Evolutionary conservation across 2,888 invertebrate species (phyloP), one percentile per base, ranked within the genome.

Genomic region (Gymnoscelis rufifasciata): DNA sequence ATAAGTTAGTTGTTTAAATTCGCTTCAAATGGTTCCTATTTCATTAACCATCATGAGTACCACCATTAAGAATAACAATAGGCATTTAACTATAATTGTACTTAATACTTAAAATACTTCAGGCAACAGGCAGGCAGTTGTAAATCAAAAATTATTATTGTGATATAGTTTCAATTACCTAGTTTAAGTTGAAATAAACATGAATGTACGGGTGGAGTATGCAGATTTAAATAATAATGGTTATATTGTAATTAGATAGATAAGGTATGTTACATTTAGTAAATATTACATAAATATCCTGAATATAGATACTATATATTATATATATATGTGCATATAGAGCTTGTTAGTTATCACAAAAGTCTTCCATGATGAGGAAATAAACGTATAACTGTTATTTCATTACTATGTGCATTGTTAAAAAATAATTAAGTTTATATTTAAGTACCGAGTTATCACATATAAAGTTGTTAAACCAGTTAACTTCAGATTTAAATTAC

Each of bases 21-120:
- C 60, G 72, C 63, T 66, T 71, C 63, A 74, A 43, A 44, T 81
- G 71, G 87, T 87, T 87, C 87, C 87, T 87, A 83, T 76, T 66
- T 66, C 59, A 42, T 36, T 69, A 71, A 75, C 71, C 74, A 73
- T 76, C 71, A 68, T 58, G 55, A 19, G 66, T 67, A 71, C 51
- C 42, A 43, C 53, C 59, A 42, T 26, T 47, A n/a, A 4, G 47
- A 44, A 47, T 53, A 59, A 67, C 75, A 82, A 80, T 76, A 82
- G 78, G 74, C 69, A 69, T 69, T 77, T 66, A 71, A 74, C 68
- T 73, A 62, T 55, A 64, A 69, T 77, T 79, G 84, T 87, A 87
- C 87, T 87, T 87, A 86, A 84, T 69, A 64, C 69, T 67, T 71
- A 65, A 66, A 15, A 35, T 71, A 69, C 68, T 62, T 62, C 64